A percentile compares a stretch with the other conserved stretches of the same genome.
phyloP scores from a whole-genome alignment of 2,888 invertebrate genomes.

The Luperina testacea region DNA sequence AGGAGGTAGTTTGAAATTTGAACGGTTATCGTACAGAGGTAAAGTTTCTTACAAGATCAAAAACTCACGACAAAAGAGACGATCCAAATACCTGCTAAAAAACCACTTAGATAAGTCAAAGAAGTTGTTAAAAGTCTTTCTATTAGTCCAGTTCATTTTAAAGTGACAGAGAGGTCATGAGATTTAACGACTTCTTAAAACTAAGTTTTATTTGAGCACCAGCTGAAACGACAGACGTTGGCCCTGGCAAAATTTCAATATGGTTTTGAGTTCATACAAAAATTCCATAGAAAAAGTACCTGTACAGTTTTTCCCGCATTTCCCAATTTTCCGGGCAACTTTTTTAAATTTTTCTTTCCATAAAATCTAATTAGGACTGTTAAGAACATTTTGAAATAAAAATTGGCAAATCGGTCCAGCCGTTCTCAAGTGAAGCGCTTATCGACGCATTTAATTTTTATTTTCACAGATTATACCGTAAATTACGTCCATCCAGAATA shows the following conservation, averaged over 20 bases:
- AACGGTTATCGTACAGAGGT: neutral
- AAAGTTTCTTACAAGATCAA: neutral
- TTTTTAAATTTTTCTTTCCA: neutral
- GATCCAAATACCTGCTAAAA: neutral
- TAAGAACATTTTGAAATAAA: no score
- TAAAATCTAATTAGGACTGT: neutral
- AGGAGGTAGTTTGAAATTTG: neutral
- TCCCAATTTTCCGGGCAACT: neutral
- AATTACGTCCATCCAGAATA: constrained; percentile 13
- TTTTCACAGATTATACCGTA: neutral
- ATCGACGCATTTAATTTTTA: neutral
- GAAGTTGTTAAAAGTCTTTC: neutral
- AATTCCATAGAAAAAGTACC: neutral
- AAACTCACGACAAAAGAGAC: neutral
- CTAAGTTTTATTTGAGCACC: neutral
- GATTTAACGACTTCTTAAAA: neutral
- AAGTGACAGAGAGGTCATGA: neutral
- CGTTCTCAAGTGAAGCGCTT: neutral
- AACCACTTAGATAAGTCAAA: neutral
- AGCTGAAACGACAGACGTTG: neutral
- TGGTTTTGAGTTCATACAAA: neutral
- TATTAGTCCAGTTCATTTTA: neutral
- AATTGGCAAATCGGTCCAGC: neutral
- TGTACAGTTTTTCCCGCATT: neutral
- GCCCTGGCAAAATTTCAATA: neutral